Conservation (phyloP, 2,113 vertebrate species). For the Percopsis transmontana region DNA sequence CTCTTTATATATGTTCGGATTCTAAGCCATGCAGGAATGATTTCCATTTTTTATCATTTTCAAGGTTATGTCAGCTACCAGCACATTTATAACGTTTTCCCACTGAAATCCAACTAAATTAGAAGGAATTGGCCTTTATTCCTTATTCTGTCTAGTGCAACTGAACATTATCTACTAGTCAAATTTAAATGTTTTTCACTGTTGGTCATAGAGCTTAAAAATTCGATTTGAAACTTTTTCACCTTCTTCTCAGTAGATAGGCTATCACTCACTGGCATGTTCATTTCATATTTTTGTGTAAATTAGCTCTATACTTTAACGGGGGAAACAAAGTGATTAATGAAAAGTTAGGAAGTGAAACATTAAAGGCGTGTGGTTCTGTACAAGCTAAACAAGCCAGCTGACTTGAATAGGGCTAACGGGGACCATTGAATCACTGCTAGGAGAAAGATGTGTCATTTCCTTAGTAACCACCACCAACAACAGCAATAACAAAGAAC, state of each 20-base stretch:
- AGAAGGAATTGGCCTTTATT: constrained; percentile 19
- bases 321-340: constrained; percentile 22
- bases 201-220: constrained; percentile 15
- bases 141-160: neutral
- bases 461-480: constrained; percentile 47
- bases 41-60: constrained; percentile 4
- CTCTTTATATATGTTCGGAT: constrained; percentile 16
- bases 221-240: constrained; percentile 22
- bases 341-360: constrained; percentile 62
- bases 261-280: constrained; percentile 1
- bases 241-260: constrained; percentile 17
- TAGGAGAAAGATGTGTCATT: constrained; percentile 47
- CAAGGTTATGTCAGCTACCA: neutral
- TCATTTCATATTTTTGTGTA: constrained; percentile 13
- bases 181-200: constrained; percentile 20
- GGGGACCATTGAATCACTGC: constrained; percentile 43
- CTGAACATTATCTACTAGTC: constrained; percentile 13
- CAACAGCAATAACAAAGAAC: constrained; percentile 9
- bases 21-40: neutral
- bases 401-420: neutral
- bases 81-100: neutral
- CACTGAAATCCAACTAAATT: neutral
- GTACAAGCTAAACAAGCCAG: constrained; percentile 26
- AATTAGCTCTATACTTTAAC: constrained; percentile 21
- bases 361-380: constrained; percentile 29